Base-by-base conservation (phyloP, 2,888 invertebrate genomes). In the Apamea crenata region DNA sequence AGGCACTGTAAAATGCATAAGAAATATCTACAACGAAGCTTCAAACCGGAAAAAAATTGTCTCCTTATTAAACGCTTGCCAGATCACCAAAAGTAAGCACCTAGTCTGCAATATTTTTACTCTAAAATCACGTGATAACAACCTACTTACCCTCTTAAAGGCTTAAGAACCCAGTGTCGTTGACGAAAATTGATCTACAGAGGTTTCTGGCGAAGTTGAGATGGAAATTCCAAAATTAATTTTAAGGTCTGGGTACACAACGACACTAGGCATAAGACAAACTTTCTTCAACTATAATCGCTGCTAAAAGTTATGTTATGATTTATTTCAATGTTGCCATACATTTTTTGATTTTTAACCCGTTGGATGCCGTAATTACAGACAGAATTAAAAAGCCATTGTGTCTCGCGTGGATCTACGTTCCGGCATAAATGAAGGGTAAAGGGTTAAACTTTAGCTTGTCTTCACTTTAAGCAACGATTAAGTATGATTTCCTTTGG, bases 141-240 rank as follows among this genome's bases (percentile, higher is more conserved):
- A 77, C 74, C 77, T 81, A 75, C 82, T 82, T 78, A 86, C 78
- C 81, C 75, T 79, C 76, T 82, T 87, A 83, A 88, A 77, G 80
- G 82, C 80, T 84, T 82, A 84, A 75, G 76, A 67, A 78, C 74
- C 76, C 50, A 74, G 69, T 77, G 83, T 85, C 86, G 85, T 85
- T 85, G 84, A 88, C 88, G 88, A 87, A 90, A 91, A 91, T 90
- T 89, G 89, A 90, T 90, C 89, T 87, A 63, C 82, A 63, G 80
- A 86, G 89, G 85, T 90, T 89, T 78, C 79, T 70, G 85, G 83
- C 86, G 88, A 91, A 92, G 90, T 92, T 93, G 89, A 91, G 91
- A 92, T 89, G 91, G 92, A 92, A 93, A 93, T 93, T 94, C 90
- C 89, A 90, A 94, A 96, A 95, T 96, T 94, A 95, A 95, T 94